Base-by-base conservation (phyloP, 2,113 vertebrate genomes). In the Puma concolor region DNA sequence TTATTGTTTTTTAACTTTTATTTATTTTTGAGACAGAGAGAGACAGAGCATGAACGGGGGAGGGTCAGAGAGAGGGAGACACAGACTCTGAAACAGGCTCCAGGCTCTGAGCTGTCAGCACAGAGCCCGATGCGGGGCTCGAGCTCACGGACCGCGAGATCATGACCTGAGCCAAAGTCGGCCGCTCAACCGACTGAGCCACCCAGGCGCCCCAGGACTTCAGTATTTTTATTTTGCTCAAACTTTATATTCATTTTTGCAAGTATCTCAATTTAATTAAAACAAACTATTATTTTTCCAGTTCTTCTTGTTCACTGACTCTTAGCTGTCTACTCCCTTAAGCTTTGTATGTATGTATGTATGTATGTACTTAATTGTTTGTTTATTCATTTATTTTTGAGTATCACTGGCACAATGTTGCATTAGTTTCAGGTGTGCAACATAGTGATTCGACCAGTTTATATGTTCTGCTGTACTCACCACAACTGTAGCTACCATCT, bases 241-340 rank as follows among this genome's bases (percentile, higher is more conserved):
- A 77, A 86, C 9, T 91, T 92, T 80, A 44, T 31, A 63, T 76
- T 88, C 38, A 17, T 52, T 86, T 88, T 86, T 79, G 29, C 9
- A 71, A 87, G 38, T 54, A 64, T 57, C 4, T 92, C 67, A 94
- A 79, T 38, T 7, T 81, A 15, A 87, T 74, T 81, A 54, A 92
- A 74, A 82, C 15, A 69, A 66, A 81, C 3, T 60, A 54, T 36
- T 17, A 5, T 79, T 72, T 71, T 77, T 33, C 17, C 21, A 60
- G 5, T 41, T 79, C 16, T 86, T 4, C 31, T 67, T 64, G 2
- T 52, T 82, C 16, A 17, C 36, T 41, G 0, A 31, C 5, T 90
- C 13, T 69, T 17, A 38, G 23, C 50, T 91, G 16, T 67, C 82
- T 31, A 27, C 1, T 72, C 21, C 27, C 11, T 88, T 29, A 16